phyloP scores from a whole-genome alignment of 2,113 vertebrate species.

The Corvus cornix region DNA sequence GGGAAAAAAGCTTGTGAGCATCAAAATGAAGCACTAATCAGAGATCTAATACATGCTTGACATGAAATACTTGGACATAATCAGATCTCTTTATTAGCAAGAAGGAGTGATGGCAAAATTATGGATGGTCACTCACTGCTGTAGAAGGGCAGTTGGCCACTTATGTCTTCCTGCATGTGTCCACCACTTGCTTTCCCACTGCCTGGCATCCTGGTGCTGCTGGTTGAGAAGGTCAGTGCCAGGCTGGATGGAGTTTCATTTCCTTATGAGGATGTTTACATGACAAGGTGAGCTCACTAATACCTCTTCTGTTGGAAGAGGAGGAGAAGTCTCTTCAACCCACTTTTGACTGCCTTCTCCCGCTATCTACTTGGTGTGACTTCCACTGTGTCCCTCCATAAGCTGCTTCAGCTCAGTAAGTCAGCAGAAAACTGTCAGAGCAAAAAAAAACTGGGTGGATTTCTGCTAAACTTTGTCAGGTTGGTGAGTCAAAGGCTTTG shows the following conservation, averaged over 20 bases:
- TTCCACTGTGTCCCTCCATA: not conserved
- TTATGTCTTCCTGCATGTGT: not conserved
- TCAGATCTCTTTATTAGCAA: not conserved
- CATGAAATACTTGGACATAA: not conserved
- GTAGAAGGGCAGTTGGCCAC: accelerated
- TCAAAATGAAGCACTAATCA: not conserved
- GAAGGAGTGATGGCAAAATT: not conserved
- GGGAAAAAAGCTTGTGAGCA: not conserved
- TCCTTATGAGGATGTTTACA: not conserved
- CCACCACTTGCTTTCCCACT: not conserved
- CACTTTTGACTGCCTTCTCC: not conserved
- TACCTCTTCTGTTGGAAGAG: not conserved
- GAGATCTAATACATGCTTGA: not conserved
- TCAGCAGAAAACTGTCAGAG: not conserved
- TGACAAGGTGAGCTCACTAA: not conserved
- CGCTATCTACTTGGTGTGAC: accelerated
- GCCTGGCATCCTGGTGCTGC: not conserved
- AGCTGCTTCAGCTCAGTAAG: not conserved
- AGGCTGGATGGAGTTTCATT: not conserved
- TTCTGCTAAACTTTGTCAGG: not conserved
- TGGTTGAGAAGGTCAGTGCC: not conserved
- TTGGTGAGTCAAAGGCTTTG: not conserved
- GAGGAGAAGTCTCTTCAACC: not conserved
- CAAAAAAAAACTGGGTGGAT: not conserved
- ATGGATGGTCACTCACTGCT: not conserved